Evolutionary conservation across 2,113 vertebrate genomes (phyloP).

Genomic region (Grammatotria lemairii): DNA sequence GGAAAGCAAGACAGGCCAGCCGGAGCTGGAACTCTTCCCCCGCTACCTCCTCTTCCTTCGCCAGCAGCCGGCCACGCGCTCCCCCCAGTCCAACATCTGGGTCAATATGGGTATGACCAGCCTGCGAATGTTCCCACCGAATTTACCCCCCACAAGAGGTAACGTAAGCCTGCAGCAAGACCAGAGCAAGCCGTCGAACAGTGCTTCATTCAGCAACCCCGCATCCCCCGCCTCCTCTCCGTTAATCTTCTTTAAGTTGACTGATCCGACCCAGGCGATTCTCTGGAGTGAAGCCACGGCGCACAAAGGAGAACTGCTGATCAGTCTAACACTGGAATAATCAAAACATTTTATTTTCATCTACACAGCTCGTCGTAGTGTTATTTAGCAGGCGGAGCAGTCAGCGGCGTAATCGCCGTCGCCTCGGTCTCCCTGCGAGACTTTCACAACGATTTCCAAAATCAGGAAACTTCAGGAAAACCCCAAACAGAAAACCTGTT

Average conservation of each 20-base stretch:
- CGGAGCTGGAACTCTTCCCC: conserved; percentile 92
- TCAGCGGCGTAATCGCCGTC: accelerated
- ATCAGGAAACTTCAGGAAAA: background rate
- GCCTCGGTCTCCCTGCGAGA: background rate
- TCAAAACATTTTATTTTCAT: background rate
- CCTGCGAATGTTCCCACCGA: conserved; percentile 95
- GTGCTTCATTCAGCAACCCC: conserved; percentile 27
- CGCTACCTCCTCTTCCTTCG: conserved; percentile 93
- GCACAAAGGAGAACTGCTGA: background rate
- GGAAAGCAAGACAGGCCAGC: conserved; percentile 75
- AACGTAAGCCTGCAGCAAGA: conserved; percentile 99
- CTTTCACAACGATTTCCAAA: background rate
- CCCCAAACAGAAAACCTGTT: background rate
- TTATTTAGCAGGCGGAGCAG: background rate
- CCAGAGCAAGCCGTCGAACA: conserved; percentile 34
- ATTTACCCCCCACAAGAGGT: conserved; percentile 85
- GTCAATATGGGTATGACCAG: conserved; percentile 99
- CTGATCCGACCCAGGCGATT: conserved; percentile 8
- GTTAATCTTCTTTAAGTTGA: conserved; percentile 34
- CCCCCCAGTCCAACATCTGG: conserved; percentile 98
- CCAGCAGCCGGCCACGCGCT: conserved; percentile 89
- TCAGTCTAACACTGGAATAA: background rate
- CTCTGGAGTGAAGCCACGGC: background rate
- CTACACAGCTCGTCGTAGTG: background rate
- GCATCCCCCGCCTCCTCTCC: background rate